Evolutionary conservation across 2,113 vertebrate genomes (phyloP).

Genomic region (Melanerpes formicivorus): DNA sequence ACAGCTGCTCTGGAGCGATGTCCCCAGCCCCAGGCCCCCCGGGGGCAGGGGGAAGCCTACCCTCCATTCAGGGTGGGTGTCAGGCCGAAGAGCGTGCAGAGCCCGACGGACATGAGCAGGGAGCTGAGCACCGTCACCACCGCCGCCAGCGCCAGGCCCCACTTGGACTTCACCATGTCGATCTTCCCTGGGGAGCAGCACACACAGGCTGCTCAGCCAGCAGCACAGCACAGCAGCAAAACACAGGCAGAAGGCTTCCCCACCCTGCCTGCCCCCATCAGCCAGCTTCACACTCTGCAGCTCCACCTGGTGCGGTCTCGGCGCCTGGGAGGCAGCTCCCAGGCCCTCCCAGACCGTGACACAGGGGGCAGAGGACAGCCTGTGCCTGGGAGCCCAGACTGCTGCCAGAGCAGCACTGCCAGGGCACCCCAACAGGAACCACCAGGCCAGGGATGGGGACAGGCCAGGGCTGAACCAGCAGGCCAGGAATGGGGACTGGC

Average conservation of each 20-base stretch:
- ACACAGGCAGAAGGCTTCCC: neutral
- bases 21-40: neutral
- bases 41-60: conserved; percentile 72
- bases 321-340: neutral
- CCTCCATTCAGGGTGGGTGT: conserved; percentile 97
- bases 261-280: neutral
- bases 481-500: neutral
- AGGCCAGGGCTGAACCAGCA: neutral
- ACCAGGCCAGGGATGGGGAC: neutral
- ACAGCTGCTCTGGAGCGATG: neutral
- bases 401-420: neutral
- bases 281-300: fast-evolving
- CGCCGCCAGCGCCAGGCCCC: conserved; percentile 95
- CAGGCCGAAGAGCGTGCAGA: conserved; percentile 95
- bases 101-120: conserved; percentile 96
- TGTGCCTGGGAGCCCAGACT: neutral
- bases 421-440: neutral
- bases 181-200: conserved; percentile 88
- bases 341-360: fast-evolving
- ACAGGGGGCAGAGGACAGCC: neutral
- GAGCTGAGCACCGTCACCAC: conserved; percentile 98
- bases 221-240: fast-evolving
- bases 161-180: conserved; percentile 99
- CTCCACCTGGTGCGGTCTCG: neutral
- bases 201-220: neutral